Evolutionary conservation across 1,140 invertebrate genomes (phyloP), one percentile per base, ranked within the genome.

Genomic region (Stenopsyche tienmushanensis): DNA sequence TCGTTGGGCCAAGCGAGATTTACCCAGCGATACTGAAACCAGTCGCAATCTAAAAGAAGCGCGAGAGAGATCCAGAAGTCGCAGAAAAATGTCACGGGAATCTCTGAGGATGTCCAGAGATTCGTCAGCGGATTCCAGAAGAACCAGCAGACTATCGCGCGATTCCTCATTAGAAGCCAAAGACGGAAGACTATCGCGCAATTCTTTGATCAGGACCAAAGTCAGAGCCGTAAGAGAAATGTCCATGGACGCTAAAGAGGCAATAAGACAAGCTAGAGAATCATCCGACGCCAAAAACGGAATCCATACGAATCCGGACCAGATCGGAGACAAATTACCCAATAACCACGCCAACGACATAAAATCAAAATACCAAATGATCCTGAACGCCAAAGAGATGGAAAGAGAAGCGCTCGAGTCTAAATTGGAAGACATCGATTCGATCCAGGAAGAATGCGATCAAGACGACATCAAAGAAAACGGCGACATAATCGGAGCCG

Each of bases 1-100:
- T 15, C 44, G 62, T 1, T 70, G 64, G 68, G 64, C 68, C 3
- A 70, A 66, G 29, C 29, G 68, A 52, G 65, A 66, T 29, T 23
- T 24, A 0, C 47, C 24, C 1, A 65, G 64, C 5, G 64, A 55
- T 21, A 25, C 55, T 1, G 18, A 18, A 1, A 34, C 42, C 5
- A 20, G 39, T 10, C n/a, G 13, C 18, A 15, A 66, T 2, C 20
- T 34, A n/a, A 62, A 54, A 64, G 20, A 29, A 23, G 15, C 9
- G 17, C 17, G 60, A 52, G 17, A 17, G 10, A 53, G 62, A 20
- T 50, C 50, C 3, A 62, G 62, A 64, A 64, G 39, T 47, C 15
- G 57, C 9, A 60, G 52, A 41, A 59, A 58, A 47, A 34, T 54
- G 10, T 42, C 63, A 3, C 54, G 42, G 20, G 63, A 42, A 18